A percentile compares a stretch with the other conserved stretches of the same genome.
Conservation (phyloP, 2,113 vertebrate species). For the Taxidea taxus region DNA sequence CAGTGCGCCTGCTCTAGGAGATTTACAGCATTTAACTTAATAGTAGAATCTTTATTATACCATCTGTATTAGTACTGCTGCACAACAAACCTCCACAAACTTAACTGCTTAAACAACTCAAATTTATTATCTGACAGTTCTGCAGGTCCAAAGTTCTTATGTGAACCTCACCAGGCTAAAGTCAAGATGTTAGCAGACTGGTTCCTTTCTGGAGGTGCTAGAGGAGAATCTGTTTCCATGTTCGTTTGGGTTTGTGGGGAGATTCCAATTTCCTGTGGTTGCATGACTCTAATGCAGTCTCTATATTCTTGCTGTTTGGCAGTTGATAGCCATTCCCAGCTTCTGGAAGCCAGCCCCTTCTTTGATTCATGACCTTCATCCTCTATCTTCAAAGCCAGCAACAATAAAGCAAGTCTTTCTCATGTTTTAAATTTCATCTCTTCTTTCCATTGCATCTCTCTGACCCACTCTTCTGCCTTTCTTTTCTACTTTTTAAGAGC, state of each 20-base stretch:
- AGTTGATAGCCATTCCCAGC: background rate
- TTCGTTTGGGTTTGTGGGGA: background rate
- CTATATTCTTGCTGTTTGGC: background rate
- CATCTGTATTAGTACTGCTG: background rate
- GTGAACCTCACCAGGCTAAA: background rate
- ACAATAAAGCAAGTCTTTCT: background rate
- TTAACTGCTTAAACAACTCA: background rate
- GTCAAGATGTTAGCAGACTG: background rate
- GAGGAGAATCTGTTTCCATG: background rate
- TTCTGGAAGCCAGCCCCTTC: background rate
- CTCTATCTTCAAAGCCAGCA: background rate
- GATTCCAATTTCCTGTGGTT: background rate
- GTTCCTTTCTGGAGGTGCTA: background rate
- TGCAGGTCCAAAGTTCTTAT: background rate
- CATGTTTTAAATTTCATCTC: background rate
- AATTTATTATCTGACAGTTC: background rate
- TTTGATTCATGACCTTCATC: background rate
- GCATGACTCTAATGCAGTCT: background rate
- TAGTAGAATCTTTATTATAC: background rate
- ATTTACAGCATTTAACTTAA: background rate
- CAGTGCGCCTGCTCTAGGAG: background rate
- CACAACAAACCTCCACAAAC: background rate
- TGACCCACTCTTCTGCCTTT: background rate
- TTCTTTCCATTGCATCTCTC: background rate
- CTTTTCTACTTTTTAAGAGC: background rate